Conservation (phyloP, 2,113 vertebrate genomes). For the Pandion haliaetus region DNA sequence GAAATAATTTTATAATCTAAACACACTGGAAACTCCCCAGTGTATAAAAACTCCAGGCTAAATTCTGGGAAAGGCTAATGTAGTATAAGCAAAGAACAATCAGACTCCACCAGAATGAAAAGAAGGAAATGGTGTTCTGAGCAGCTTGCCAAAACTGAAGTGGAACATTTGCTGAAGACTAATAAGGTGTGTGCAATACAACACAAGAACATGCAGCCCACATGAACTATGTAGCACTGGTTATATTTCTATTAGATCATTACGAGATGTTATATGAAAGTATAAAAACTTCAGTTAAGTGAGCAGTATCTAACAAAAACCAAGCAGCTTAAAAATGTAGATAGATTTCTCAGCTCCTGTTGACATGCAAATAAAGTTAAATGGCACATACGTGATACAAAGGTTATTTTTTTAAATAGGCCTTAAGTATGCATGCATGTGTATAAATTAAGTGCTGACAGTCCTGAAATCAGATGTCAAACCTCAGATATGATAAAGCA, state of each 20-base stretch:
- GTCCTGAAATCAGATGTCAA: neutral
- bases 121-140: conserved; percentile 78
- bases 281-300: neutral
- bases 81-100: conserved; percentile 76
- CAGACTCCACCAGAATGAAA: conserved; percentile 71
- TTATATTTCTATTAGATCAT: neutral
- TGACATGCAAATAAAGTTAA: neutral
- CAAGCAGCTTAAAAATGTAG: neutral
- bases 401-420: neutral
- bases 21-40: conserved; percentile 67
- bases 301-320: neutral
- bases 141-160: conserved; percentile 71
- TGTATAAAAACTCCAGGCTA: conserved; percentile 68
- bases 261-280: neutral
- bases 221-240: neutral
- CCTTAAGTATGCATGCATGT: neutral
- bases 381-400: neutral
- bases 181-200: conserved; percentile 43
- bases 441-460: neutral
- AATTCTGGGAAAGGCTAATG: conserved; percentile 76
- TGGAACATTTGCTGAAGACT: conserved; percentile 54
- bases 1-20: conserved; percentile 70
- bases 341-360: neutral
- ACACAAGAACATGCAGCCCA: conserved; percentile 26
- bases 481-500: neutral